Percentiles rank a stretch among this genome's conserved stretches.
Evolutionary conservation across 2,113 vertebrate species (phyloP).

Genomic region (Myotis lucifugus): DNA sequence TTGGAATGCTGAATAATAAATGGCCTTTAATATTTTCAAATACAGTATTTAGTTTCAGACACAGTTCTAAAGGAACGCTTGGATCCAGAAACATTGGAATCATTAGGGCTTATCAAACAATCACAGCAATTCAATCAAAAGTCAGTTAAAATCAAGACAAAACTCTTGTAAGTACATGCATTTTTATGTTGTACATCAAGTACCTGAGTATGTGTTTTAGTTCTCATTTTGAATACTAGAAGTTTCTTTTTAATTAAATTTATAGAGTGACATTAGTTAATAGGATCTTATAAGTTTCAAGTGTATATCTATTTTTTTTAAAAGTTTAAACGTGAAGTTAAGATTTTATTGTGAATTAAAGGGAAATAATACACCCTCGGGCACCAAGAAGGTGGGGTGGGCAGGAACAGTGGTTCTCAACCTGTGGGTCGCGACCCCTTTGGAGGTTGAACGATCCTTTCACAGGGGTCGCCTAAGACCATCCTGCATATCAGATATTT

Average conservation of each 20-base stretch:
- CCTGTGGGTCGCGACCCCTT: too few species aligned
- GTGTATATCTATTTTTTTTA: neutral
- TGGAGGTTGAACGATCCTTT: too few species aligned
- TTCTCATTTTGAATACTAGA: constrained; percentile 58
- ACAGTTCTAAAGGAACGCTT: constrained; percentile 96
- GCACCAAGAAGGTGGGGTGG: too few species aligned
- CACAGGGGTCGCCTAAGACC: too few species aligned
- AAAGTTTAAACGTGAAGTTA: too few species aligned
- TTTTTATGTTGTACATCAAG: constrained; percentile 46
- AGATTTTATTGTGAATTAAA: too few species aligned
- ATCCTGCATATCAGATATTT: too few species aligned
- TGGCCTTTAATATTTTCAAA: constrained; percentile 75
- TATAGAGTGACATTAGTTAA: neutral
- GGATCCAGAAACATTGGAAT: constrained; percentile 97
- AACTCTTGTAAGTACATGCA: constrained; percentile 94
- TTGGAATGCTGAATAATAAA: constrained; percentile 68
- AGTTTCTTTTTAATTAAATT: neutral
- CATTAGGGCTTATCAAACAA: constrained; percentile 97
- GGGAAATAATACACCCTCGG: too few species aligned
- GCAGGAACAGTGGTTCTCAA: too few species aligned
- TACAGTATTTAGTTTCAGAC: constrained; percentile 95
- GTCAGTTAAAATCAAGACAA: constrained; percentile 99
- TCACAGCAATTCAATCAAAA: constrained; percentile 99
- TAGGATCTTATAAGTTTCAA: neutral
- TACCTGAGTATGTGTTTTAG: constrained; percentile 48